Base-by-base conservation (phyloP, 1,140 invertebrate species). In the Apis laboriosa region DNA sequence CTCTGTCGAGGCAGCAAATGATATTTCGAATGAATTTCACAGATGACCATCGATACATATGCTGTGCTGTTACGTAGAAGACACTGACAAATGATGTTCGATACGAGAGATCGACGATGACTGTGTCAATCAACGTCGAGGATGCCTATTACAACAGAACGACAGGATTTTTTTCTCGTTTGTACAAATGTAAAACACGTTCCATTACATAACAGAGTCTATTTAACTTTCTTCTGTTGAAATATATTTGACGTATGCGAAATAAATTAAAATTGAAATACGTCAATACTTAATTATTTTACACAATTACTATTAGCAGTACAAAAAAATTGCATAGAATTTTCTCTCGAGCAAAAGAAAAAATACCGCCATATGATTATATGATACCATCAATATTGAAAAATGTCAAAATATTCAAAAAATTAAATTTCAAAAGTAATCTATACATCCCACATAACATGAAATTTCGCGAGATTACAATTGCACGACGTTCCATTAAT, bases 51-150 rank as follows among this genome's bases (percentile, higher is more conserved):
- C 66, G 12, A 76, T 81, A 67, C 21, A 13, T 24, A 51, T 34
- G 56, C 60, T 60, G 56, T 11, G 51, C 28, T 51, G 43, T 21
- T 64, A 21, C 61, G 17, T 24, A 13, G 56, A 79, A 73, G 76
- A 83, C 82, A 72, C 58, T 83, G 82, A 83, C 77, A 73, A 83
- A 78, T 79, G 76, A 77, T 83, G 34, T 34, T 60, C 68, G 53
- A 79, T 66, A 28, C 60, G 61, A 73, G 73, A 72, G 68, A 79
- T 79, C 24, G 60, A 72, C 77, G 55, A 67, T 79, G 55, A 83
- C 73, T n/a, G 34, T 67, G 82, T 83, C 82, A 63, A 79, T 83
- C 82, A 83, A 51, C 17, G 76, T 73, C 68, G 5, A 24, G 28
- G 13, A 43, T 58, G 28, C 49, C 61, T 73, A 72, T 72, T 79